Evolutionary conservation across 2,888 invertebrate species (phyloP).

Genomic region (Ceramica pisi): DNA sequence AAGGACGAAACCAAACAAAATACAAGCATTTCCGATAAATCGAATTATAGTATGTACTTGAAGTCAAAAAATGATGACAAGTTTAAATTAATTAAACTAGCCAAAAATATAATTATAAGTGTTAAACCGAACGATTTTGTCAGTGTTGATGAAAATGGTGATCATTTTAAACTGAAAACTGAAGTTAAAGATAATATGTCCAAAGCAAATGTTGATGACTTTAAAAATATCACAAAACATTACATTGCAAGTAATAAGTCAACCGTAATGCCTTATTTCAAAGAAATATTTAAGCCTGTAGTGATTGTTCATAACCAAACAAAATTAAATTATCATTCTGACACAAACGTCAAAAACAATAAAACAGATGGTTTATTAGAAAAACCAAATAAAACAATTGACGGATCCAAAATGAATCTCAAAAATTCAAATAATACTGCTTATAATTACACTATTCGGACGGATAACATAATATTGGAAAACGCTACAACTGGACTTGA

Average conservation of each 20-base stretch:
- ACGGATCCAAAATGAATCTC: not conserved
- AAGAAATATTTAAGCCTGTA: conserved; percentile 12
- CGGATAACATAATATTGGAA: not conserved
- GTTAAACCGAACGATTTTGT: conserved; percentile 70
- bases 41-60: conserved; percentile 24
- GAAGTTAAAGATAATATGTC: not conserved
- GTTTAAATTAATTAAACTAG: conserved; percentile 25
- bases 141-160: conserved; percentile 53
- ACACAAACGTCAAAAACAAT: not conserved
- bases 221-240: conserved; percentile 12
- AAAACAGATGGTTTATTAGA: not conserved
- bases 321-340: not conserved
- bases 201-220: not conserved
- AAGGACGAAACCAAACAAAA: conserved; percentile 27
- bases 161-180: not conserved
- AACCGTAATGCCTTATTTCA: not conserved
- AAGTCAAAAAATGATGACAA: conserved; percentile 17
- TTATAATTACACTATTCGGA: not conserved
- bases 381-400: not conserved
- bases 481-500: not conserved
- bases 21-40: conserved; percentile 18
- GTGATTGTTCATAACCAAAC: conserved; percentile 26
- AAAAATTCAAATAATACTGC: not conserved
- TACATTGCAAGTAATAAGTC: conserved; percentile 2
- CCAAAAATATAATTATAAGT: conserved; percentile 64